Percentiles rank a stretch among this genome's conserved stretches.
These are phyloP conservation scores for Chalcosyrphus nemorum DNA, from an alignment of 2,888 invertebrate genomes.

Conservation along the genomic window DNA sequence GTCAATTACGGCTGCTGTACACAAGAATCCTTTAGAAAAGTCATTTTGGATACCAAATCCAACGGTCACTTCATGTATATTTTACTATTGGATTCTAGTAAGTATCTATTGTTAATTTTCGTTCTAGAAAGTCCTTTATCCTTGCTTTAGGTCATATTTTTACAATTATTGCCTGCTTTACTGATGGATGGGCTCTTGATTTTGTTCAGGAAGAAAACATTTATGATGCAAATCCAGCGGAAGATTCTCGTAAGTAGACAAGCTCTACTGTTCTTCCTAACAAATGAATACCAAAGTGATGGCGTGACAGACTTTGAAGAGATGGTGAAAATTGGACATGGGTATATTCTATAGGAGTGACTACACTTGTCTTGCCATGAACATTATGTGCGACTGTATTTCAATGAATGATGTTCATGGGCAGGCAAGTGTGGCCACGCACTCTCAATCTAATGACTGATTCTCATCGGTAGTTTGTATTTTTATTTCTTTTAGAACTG, in stretches of 20 bases:
- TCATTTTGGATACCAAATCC: constrained; percentile 47
- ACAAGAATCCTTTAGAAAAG: constrained; percentile 18
- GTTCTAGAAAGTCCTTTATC: neutral
- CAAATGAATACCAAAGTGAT: constrained; percentile 75
- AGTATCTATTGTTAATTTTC: neutral
- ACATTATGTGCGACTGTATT: no score
- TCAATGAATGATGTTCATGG: no score
- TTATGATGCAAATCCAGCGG: constrained; percentile 75
- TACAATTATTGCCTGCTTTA: constrained; percentile 76
- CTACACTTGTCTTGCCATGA: no score
- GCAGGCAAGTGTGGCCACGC: no score
- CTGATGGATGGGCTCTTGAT: constrained; percentile 74
- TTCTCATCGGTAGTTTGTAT: no score
- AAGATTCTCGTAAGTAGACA: constrained; percentile 73
- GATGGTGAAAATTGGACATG: constrained; percentile 36
- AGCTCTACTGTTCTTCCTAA: constrained; percentile 77
- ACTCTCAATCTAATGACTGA: no score
- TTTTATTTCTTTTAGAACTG: no score
- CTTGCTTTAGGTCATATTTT: constrained; percentile 69
- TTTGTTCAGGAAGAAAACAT: constrained; percentile 74
- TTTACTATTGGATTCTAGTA: constrained; percentile 9
- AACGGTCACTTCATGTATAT: neutral
- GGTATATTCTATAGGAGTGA: constrained; percentile 74
- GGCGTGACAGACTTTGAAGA: constrained; percentile 73
- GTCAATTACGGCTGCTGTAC: neutral